Evolutionary conservation across 2,113 vertebrate genomes (phyloP).

Genomic region (rat (Rattus norvegicus)): DNA sequence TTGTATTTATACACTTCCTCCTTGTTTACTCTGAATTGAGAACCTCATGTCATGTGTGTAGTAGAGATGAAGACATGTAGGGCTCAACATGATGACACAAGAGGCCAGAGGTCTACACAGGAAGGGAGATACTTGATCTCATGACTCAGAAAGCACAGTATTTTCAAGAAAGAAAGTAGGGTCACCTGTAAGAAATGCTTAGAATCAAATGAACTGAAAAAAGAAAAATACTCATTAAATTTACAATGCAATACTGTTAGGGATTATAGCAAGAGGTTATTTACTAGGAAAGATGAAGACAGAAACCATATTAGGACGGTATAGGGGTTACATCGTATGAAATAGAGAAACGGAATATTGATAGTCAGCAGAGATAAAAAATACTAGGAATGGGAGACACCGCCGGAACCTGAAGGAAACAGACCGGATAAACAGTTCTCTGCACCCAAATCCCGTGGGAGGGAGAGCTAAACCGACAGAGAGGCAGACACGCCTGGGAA

Average conservation of each 20-base stretch:
- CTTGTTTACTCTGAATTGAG: background rate
- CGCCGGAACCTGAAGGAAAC: too few species aligned
- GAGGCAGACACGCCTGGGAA: too few species aligned
- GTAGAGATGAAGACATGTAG: background rate
- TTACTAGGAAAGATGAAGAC: conserved; percentile 16
- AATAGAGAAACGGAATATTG: background rate
- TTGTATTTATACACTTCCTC: background rate
- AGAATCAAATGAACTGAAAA: conserved; percentile 44
- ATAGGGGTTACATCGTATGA: background rate
- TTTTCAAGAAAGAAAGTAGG: background rate
- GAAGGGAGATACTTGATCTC: background rate
- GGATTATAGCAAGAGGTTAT: conserved; percentile 31
- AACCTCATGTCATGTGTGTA: background rate
- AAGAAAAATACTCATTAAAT: conserved; percentile 25
- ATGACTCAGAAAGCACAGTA: background rate
- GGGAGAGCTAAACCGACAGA: too few species aligned
- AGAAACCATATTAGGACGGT: background rate
- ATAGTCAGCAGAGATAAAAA: background rate
- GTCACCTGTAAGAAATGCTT: background rate
- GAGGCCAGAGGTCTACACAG: background rate
- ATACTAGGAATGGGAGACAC: background rate
- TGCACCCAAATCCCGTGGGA: too few species aligned
- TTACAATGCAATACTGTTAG: background rate
- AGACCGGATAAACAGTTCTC: too few species aligned
- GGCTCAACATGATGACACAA: background rate